Evolutionary conservation across 2,797 vertebrate species (phyloP).

Genomic region (Kryptolebias ocellatus): DNA sequence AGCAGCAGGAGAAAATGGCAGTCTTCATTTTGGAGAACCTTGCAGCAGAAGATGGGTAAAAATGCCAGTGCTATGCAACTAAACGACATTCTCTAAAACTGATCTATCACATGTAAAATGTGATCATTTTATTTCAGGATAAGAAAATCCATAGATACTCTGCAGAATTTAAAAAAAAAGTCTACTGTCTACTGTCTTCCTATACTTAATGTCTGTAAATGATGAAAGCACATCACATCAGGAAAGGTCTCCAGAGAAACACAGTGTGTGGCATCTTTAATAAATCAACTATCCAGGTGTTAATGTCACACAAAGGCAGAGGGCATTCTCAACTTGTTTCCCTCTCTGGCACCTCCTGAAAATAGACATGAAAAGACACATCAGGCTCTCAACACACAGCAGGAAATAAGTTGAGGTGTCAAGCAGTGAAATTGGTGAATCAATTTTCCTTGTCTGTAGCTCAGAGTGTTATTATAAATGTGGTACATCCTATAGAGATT

Average conservation of each 20-base stretch:
- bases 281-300: slow-evolving; percentile 66
- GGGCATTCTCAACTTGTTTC: slow-evolving; percentile 38
- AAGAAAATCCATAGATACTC: slow-evolving; percentile 10
- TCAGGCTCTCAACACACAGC: slow-evolving; percentile 43
- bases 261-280: slow-evolving; percentile 54
- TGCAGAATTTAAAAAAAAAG: slow-evolving; percentile 13
- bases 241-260: slow-evolving; percentile 35
- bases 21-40: slow-evolving; percentile 82
- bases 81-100: slow-evolving; percentile 4
- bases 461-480: slow-evolving; percentile 35
- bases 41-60: slow-evolving; percentile 83
- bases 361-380: slow-evolving; percentile 62
- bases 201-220: not conserved
- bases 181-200: slow-evolving; percentile 29
- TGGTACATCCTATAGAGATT: slow-evolving; percentile 11
- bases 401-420: slow-evolving; percentile 51
- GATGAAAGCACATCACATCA: slow-evolving; percentile 38
- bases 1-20: slow-evolving; percentile 68
- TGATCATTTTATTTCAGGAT: not conserved
- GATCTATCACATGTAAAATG: not conserved
- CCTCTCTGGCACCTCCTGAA: slow-evolving; percentile 48
- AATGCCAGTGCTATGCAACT: slow-evolving; percentile 25
- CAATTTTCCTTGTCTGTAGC: slow-evolving; percentile 42
- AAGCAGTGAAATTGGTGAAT: slow-evolving; percentile 56
- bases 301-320: slow-evolving; percentile 62